Base-by-base conservation (phyloP, 2,888 invertebrate genomes). In the Leptura quadrifasciata region DNA sequence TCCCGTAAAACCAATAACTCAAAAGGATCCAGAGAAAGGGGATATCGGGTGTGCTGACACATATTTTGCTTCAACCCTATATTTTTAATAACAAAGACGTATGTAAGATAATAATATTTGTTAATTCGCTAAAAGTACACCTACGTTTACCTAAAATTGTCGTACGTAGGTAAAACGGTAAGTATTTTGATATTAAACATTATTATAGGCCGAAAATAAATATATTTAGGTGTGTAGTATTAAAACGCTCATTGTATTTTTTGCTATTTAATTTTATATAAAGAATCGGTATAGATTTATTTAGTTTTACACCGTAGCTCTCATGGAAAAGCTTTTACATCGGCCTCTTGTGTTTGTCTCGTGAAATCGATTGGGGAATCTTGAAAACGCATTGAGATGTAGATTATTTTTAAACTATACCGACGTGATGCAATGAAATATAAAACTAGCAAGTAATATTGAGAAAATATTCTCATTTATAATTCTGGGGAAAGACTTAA, bases 31-130 rank as follows among this genome's bases (percentile, higher is more conserved):
- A 39, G 39, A 47, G 74, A 74, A 80, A 81, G 80, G 81, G 79
- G 81, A 80, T 77, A 74, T 80, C 70, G 74, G 75, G 79, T 80
- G 73, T 77, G 74, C 80, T 83, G 83, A 84, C 81, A 84, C 81
- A 82, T 76, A 80, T 79, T 80, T 83, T 81, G 47, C 70, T 54
- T 73, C 67, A 72, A 72, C 54, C 71, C 55, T 69, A 65, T 52
- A 75, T 77, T 68, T 72, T 72, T 64, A 47, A 15, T 55, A 64
- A 67, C 52, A 39, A 5, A 31, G 12, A 58, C 39, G 63, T 39
- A 18, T 63, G 39, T 39, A 63, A 27, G 9, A 18, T 60, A 39
- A n/a, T 63, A 18, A 39, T n/a, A n/a, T 47, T n/a, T 47, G 47
- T 47, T 47, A 47, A 47, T 47, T 47, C 2, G 3, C 3, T 47